Conservation (phyloP, 2,888 invertebrate species). For the Cerastis rubricosa region DNA sequence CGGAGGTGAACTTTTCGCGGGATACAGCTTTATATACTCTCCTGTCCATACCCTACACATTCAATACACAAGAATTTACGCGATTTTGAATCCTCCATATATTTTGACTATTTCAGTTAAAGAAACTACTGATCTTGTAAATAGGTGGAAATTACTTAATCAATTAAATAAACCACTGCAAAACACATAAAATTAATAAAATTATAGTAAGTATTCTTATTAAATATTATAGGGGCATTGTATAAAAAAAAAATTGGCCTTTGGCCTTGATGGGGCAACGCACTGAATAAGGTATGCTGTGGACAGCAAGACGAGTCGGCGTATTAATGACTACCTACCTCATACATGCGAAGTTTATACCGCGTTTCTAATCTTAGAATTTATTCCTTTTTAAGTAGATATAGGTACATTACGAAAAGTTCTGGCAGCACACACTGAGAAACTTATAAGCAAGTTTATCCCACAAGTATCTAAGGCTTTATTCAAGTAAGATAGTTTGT, state of each 20-base stretch:
- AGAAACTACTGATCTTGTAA: no score
- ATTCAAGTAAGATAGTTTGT: background rate
- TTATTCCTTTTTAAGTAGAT: background rate
- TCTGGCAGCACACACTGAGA: background rate
- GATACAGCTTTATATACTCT: no score
- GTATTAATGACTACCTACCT: slow-evolving; percentile 25
- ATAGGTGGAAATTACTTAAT: no score
- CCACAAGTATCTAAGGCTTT: background rate
- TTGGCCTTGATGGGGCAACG: slow-evolving; percentile 68
- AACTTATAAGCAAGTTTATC: background rate
- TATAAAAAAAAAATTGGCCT: slow-evolving; percentile 17
- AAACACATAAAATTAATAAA: no score
- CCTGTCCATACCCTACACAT: no score
- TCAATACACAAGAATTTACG: no score
- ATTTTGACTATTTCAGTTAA: background rate
- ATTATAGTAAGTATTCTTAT: no score
- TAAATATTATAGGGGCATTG: background rate
- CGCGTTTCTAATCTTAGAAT: background rate
- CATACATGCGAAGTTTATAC: slow-evolving; percentile 17
- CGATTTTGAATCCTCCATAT: background rate
- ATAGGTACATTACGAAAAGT: background rate
- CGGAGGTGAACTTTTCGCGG: no score
- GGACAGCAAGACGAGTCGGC: slow-evolving; percentile 29
- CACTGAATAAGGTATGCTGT: slow-evolving; percentile 57
- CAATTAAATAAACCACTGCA: no score